A percentile compares a stretch with the other conserved stretches of the same genome.
Evolutionary conservation across 2,113 vertebrate species (phyloP).

Genomic region (Campylorhamphus procurvoides): DNA sequence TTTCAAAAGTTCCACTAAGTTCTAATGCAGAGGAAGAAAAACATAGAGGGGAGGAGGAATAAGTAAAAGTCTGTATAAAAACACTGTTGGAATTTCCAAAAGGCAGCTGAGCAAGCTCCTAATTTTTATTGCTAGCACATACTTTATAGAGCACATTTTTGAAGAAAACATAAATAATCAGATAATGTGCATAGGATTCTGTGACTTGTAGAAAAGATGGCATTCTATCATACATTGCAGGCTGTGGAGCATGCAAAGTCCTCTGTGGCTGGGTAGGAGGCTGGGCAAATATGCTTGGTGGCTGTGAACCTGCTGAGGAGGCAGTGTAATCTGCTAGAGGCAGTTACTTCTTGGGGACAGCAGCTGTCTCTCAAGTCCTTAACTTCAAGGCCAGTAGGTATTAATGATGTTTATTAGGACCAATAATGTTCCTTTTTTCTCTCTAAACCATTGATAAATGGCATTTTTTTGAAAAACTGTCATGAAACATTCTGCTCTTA

Average conservation of each 20-base stretch:
- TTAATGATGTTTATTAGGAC: background rate
- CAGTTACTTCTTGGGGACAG: background rate
- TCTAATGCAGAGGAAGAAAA: constrained; percentile 12
- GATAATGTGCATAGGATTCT: background rate
- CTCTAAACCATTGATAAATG: background rate
- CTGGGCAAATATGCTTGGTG: background rate
- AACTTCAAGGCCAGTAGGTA: background rate
- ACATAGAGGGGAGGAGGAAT: background rate
- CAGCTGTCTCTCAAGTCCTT: background rate
- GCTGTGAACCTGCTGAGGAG: background rate
- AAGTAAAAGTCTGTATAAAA: background rate
- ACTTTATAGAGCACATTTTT: background rate
- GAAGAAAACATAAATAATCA: background rate
- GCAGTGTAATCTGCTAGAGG: background rate
- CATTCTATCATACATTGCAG: background rate
- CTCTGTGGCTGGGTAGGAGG: background rate
- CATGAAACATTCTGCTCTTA: background rate
- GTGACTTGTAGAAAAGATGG: background rate
- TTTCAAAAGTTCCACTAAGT: constrained; percentile 27
- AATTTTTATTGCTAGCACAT: background rate
- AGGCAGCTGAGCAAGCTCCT: background rate
- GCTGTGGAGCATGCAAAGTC: background rate
- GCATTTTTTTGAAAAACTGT: background rate
- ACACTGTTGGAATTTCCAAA: constrained; percentile 7
- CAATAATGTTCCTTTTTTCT: background rate